Base-by-base conservation (phyloP, 1,140 invertebrate genomes). In the Drosophila athabasca region DNA sequence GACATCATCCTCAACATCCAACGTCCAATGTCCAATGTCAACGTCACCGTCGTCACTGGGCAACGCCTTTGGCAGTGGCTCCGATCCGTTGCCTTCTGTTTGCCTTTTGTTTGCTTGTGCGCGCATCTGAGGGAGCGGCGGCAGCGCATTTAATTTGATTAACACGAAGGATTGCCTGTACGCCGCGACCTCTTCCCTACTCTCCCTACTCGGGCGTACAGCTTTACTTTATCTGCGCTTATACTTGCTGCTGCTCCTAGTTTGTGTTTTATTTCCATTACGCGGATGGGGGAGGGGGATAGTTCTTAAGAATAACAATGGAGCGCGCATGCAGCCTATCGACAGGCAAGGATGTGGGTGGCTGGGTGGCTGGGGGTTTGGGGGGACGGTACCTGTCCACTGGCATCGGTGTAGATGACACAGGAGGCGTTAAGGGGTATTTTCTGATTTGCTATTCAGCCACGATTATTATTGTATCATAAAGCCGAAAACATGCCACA, bases 391-490 rank as follows among this genome's bases (percentile, higher is more conserved):
- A 98, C 97, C 97, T 98, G 97, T 95, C 96, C 96, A 94, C 96
- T 96, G 93, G 96, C 96, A 94, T 97, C 97, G 94, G 96, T 97
- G 95, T 97, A 98, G 94, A 97, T 95, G 94, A 98, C 96, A 95
- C 95, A 97, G 93, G 96, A 95, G 94, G 96, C 96, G 93, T 97
- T 97, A 94, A 94, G 93, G 92, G 96, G 95, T 92, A 96, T 94
- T 93, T 91, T 92, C 93, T 92, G 93, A 92, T 92, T 70, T 53
- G 89, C 90, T 91, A 78, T 64, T 58, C 59, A 54, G 59, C 19
- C 58, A 13, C 13, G 35, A 39, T 39, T 39, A 39, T 39, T 39
- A 39, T 39, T 13, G 11, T 11, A 39, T 39, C 65, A 48, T 7
- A 48, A 48, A 69, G 50, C 64, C 35, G 19, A 43, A 19, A 44